Evolutionary conservation across 2,888 invertebrate genomes (phyloP).

Genomic region (Drosophila longiperda): DNA sequence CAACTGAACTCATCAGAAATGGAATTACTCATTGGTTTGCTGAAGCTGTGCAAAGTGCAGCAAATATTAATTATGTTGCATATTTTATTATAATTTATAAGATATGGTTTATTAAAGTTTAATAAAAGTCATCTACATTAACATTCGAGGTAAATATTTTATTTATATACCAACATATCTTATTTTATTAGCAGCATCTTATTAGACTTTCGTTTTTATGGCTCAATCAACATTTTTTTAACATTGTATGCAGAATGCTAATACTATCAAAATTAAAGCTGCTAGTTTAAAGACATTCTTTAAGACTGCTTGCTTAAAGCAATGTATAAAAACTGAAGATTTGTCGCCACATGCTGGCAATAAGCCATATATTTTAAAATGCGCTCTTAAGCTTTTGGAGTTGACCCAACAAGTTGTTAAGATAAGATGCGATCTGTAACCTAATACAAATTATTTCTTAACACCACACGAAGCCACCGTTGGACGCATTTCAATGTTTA

Average conservation of each 20-base stretch:
- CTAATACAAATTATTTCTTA: too few relatives aligned
- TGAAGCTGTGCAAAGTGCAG: neutral
- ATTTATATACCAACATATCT: neutral
- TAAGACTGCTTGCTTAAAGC: neutral
- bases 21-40: neutral
- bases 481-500: neutral
- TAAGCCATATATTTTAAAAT: neutral
- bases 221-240: neutral
- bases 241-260: slow-evolving; percentile 2
- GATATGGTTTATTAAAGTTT: neutral
- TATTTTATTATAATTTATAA: neutral
- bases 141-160: neutral
- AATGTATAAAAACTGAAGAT: neutral
- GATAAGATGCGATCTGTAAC: too few relatives aligned
- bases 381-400: too few relatives aligned
- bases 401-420: too few relatives aligned
- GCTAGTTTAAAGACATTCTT: neutral
- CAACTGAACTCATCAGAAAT: neutral
- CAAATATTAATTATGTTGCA: neutral
- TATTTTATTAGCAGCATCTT: neutral
- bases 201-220: neutral
- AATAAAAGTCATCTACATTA: neutral
- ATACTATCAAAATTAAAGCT: neutral
- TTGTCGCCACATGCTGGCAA: neutral
- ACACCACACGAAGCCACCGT: too few relatives aligned